Evolutionary conservation across 1,140 invertebrate genomes (phyloP), one percentile per base, ranked within the genome.

Genomic region (Nylanderia fulva): DNA sequence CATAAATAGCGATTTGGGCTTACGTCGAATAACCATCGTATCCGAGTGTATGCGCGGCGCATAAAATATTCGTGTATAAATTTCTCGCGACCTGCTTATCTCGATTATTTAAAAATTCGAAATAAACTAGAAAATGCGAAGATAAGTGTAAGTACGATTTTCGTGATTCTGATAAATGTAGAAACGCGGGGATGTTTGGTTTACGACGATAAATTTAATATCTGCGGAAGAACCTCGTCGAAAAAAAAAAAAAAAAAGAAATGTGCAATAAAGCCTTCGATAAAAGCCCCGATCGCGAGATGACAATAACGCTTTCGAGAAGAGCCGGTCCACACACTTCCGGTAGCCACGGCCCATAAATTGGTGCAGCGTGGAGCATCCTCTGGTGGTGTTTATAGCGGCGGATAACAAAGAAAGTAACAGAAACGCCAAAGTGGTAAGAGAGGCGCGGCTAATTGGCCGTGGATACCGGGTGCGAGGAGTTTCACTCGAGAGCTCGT

Each of bases 361-460:
- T 82, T 82, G 66, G 52, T 58, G 29, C 76, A 79, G n/a, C 61
- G 61, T n/a, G 63, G 52, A 39, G 77, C 66, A 82, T 56, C 66
- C 77, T 71, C 77, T n/a, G 52, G 52, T 72, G 54, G 52, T 60
- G 77, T 82, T 82, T 82, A 82, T 82, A 82, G 77, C 66, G 64
- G 64, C 64, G 68, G 45, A 79, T 68, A 76, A 88, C 86, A 79
- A 87, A 88, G 86, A 87, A 88, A 85, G 84, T 74, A 80, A 86
- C 58, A 72, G 75, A 86, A 89, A 84, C 13, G 84, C n/a, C n/a
- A 68, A 71, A 76, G 80, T 69, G 79, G 88, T 85, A 89, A 83
- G 84, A 86, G 85, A 84, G 88, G 88, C 63, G 85, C 72, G 88
- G 87, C 84, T 89, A 89, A 89, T 89, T 89, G 88, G 86, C 87